Conservation (phyloP, 2,113 vertebrate genomes). For the Prunella himalayana region DNA sequence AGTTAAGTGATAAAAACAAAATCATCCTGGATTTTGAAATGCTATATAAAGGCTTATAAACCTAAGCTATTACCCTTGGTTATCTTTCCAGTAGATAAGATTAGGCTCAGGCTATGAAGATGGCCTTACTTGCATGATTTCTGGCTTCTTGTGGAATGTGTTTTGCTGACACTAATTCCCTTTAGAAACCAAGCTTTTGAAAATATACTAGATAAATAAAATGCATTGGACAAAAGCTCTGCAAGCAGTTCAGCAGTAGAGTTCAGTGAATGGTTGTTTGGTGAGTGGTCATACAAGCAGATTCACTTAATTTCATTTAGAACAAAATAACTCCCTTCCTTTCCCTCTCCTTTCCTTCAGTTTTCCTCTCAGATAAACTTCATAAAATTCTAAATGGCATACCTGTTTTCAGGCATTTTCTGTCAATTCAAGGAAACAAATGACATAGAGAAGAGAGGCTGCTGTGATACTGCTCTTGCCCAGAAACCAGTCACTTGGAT, state of each 20-base stretch:
- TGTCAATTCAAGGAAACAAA: background rate
- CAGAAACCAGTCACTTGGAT: background rate
- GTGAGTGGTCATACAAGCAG: background rate
- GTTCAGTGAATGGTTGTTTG: background rate
- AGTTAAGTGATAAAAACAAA: conserved; percentile 47
- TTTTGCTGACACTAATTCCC: conserved; percentile 23
- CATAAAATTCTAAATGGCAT: background rate
- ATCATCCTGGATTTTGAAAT: conserved; percentile 51
- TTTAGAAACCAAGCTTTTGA: background rate
- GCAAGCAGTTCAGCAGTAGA: background rate
- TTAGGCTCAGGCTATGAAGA: conserved; percentile 34
- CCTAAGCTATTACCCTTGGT: conserved; percentile 36
- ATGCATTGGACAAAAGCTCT: background rate
- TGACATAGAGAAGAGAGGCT: background rate
- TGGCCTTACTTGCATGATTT: conserved; percentile 27
- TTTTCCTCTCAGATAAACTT: background rate
- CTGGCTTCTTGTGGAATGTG: conserved; percentile 16
- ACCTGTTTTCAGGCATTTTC: background rate
- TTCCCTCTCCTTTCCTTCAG: background rate
- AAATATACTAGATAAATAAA: conserved; percentile 1
- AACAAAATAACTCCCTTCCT: background rate
- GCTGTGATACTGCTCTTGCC: background rate
- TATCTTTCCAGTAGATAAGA: conserved; percentile 62
- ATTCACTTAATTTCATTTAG: background rate
- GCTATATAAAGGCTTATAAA: conserved; percentile 33